Evolutionary conservation across 37 sponge, comb jelly and placozoan genomes (phyloP).

Genomic region (Haliclona indistincta): DNA sequence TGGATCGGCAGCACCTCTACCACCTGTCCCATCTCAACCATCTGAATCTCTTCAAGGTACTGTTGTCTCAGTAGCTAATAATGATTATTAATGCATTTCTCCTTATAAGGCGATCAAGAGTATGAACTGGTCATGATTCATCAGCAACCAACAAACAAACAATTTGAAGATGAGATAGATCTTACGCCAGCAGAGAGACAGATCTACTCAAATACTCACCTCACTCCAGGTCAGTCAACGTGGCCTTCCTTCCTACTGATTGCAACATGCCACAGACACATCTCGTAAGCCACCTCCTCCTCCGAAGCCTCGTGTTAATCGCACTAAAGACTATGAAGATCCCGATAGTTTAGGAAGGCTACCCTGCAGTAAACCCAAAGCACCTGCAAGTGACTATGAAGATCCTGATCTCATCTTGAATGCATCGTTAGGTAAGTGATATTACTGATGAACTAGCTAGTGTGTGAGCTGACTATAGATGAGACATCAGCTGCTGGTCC

Average conservation of each 20-base stretch:
- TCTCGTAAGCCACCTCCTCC: neutral
- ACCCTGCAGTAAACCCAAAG: too few species aligned
- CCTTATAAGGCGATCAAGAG: neutral
- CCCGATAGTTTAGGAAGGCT: neutral
- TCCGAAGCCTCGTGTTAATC: neutral
- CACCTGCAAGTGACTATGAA: constrained; percentile 35
- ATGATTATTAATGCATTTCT: too few species aligned
- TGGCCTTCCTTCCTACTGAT: too few species aligned
- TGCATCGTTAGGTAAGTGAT: neutral
- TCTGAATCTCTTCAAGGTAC: too few species aligned
- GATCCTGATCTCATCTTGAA: constrained; percentile 14
- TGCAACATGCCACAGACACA: neutral
- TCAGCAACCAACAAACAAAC: neutral
- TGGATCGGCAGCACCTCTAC: too few species aligned
- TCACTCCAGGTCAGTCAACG: neutral
- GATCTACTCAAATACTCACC: constrained; percentile 4
- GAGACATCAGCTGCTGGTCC: neutral
- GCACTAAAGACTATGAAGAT: constrained; percentile 8
- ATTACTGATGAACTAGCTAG: too few species aligned
- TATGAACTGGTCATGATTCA: neutral
- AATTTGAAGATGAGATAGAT: constrained; percentile 16
- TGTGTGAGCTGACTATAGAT: neutral
- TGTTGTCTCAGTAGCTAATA: too few species aligned
- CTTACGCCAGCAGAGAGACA: neutral
- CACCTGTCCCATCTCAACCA: too few species aligned